A percentile compares a stretch with the other conserved stretches of the same genome.
These are phyloP conservation scores for Danaus chrysippus DNA, from an alignment of 2,888 invertebrate species.

Conservation along the genomic window DNA sequence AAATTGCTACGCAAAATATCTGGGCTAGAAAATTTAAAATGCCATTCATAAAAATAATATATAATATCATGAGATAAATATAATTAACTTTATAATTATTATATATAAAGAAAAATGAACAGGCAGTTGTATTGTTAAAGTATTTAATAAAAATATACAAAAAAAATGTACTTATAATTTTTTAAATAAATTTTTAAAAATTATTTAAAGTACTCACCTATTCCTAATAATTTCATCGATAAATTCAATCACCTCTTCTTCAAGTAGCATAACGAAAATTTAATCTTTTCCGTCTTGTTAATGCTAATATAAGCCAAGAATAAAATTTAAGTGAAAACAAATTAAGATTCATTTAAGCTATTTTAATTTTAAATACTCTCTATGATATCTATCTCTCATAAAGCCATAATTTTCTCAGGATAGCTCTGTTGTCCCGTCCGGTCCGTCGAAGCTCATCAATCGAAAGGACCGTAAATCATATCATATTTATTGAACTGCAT, in stretches of 20 bases:
- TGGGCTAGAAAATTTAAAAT: no score
- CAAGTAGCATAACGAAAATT: constrained; percentile 8
- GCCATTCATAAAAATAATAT: no score
- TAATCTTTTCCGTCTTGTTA: constrained; percentile 12
- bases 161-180: background rate
- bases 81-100: background rate
- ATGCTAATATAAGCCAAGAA: constrained; percentile 10
- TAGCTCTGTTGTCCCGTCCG: constrained; percentile 1
- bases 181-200: background rate
- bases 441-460: constrained; percentile 7
- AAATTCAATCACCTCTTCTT: constrained; percentile 11
- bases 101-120: background rate
- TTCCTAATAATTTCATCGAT: constrained; percentile 2
- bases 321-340: constrained; percentile 9
- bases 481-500: constrained; percentile 12
- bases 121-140: constrained; percentile 1
- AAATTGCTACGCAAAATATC: no score
- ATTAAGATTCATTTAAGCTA: constrained; percentile 14
- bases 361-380: constrained; percentile 1
- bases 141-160: background rate
- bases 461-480: constrained; percentile 9
- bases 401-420: constrained; percentile 6
- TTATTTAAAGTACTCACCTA: background rate
- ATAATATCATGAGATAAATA: background rate
- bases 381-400: constrained; percentile 5